phyloP scores from a whole-genome alignment of 2,797 vertebrate genomes.

The Brachyrhaphis roseni region DNA sequence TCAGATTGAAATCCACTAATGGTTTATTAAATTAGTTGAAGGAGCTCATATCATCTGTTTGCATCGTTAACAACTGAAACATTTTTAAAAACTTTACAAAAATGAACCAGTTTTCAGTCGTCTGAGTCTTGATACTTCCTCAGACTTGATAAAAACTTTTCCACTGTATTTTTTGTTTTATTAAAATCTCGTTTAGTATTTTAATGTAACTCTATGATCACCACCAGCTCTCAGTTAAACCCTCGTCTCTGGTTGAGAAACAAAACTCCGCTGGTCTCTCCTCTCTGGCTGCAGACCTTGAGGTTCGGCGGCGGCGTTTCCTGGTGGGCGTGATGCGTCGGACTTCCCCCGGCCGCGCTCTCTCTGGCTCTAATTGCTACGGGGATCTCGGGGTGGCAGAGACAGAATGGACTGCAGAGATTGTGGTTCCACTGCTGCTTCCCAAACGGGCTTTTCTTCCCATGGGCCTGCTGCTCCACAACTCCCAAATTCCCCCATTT shows the following conservation, averaged over 20 bases:
- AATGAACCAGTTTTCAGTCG: not conserved
- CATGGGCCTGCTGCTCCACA: slow-evolving; percentile 61
- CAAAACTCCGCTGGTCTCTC: slow-evolving; percentile 13
- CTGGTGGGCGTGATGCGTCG: slow-evolving; percentile 72
- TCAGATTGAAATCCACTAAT: not conserved
- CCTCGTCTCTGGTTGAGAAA: not conserved
- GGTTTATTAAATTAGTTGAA: not conserved
- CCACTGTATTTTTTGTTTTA: too few species aligned
- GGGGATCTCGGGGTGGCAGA: slow-evolving; percentile 71
- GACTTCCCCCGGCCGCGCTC: slow-evolving; percentile 60
- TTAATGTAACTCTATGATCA: not conserved
- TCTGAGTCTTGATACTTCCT: not conserved
- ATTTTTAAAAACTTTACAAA: not conserved
- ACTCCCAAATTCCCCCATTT: slow-evolving; percentile 72
- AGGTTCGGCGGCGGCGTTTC: slow-evolving; percentile 38
- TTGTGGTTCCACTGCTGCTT: slow-evolving; percentile 79
- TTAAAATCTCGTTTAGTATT: not conserved
- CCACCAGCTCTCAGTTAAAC: slow-evolving; percentile 7
- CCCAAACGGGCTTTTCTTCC: slow-evolving; percentile 79
- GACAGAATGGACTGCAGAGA: slow-evolving; percentile 77
- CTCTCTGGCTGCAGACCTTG: slow-evolving; percentile 24
- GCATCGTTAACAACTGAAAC: not conserved
- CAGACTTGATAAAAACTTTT: not conserved
- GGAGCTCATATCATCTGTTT: not conserved
- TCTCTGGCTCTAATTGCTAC: slow-evolving; percentile 70